Conservation (phyloP, 2,888 invertebrate genomes). For the Coenonympha arcania region DNA sequence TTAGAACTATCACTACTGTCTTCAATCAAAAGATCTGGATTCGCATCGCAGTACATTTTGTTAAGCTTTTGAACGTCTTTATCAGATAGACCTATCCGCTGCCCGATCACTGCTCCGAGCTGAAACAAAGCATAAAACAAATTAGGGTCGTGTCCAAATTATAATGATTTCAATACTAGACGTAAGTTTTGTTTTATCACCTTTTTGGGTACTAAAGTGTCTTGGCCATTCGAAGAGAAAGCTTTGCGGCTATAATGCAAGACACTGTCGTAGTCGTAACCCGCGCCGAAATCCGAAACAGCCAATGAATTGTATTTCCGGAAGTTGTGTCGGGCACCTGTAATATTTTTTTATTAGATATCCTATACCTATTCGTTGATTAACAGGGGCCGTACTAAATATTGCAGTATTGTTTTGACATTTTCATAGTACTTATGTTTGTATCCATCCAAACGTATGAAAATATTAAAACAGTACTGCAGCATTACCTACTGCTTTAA, state of each 20-base stretch:
- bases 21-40: conserved; percentile 40
- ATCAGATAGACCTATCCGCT: conserved; percentile 72
- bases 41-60: conserved; percentile 73
- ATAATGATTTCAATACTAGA: too few relatives aligned
- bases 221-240: conserved; percentile 79
- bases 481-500: too few relatives aligned
- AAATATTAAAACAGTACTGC: too few relatives aligned
- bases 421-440: too few relatives aligned
- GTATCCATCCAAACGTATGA: too few relatives aligned
- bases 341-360: too few relatives aligned
- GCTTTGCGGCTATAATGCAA: conserved; percentile 82
- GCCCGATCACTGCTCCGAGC: conserved; percentile 70
- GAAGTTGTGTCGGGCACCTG: conserved; percentile 70
- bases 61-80: conserved; percentile 74
- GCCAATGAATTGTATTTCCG: conserved; percentile 78
- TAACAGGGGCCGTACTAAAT: too few relatives aligned
- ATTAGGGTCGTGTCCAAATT: not conserved
- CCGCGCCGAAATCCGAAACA: conserved; percentile 78
- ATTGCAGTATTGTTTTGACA: too few relatives aligned
- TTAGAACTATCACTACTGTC: conserved; percentile 33
- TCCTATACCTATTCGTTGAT: too few relatives aligned
- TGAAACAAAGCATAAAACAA: conserved; percentile 32
- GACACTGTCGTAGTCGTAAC: conserved; percentile 82
- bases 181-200: conserved; percentile 35
- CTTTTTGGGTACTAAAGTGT: conserved; percentile 78